Percentiles rank a stretch among this genome's conserved stretches.
Evolutionary conservation across 2,797 vertebrate species (phyloP).

Genomic region (Cyclopterus lumpus): DNA sequence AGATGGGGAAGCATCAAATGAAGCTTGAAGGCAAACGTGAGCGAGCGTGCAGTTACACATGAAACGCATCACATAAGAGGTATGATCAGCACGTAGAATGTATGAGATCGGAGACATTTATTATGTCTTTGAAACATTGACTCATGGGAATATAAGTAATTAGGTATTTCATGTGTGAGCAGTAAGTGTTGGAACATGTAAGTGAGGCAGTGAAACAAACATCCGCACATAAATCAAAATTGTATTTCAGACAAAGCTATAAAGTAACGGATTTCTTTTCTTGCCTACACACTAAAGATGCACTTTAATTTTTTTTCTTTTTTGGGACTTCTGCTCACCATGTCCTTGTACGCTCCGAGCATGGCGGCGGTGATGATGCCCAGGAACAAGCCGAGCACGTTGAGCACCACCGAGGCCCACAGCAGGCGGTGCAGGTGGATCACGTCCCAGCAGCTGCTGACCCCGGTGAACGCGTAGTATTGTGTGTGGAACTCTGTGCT

Average conservation of each 20-base stretch:
- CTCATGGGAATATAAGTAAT: neutral
- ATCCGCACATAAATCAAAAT: neutral
- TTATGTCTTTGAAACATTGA: neutral
- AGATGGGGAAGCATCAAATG: neutral
- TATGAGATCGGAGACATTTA: neutral
- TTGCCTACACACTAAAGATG: neutral
- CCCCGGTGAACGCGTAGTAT: conserved; percentile 90
- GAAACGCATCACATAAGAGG: conserved; percentile 7
- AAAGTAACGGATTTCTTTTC: neutral
- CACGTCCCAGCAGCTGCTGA: conserved; percentile 90
- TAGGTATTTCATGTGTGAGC: neutral
- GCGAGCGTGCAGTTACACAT: neutral
- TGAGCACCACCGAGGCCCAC: conserved; percentile 91
- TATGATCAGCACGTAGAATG: neutral
- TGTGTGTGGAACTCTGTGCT: conserved; percentile 83
- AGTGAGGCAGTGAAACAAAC: neutral
- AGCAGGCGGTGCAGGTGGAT: conserved; percentile 91
- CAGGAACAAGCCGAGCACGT: conserved; percentile 88
- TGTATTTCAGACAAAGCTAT: neutral
- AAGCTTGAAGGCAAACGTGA: neutral
- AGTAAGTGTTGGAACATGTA: neutral
- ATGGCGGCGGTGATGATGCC: conserved; percentile 92
- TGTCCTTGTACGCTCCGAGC: conserved; percentile 94
- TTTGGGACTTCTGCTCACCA: conserved; percentile 67
- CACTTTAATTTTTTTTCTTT: neutral